Conservation (phyloP, 2,113 vertebrate genomes). For the Marcusenius ussheri region DNA sequence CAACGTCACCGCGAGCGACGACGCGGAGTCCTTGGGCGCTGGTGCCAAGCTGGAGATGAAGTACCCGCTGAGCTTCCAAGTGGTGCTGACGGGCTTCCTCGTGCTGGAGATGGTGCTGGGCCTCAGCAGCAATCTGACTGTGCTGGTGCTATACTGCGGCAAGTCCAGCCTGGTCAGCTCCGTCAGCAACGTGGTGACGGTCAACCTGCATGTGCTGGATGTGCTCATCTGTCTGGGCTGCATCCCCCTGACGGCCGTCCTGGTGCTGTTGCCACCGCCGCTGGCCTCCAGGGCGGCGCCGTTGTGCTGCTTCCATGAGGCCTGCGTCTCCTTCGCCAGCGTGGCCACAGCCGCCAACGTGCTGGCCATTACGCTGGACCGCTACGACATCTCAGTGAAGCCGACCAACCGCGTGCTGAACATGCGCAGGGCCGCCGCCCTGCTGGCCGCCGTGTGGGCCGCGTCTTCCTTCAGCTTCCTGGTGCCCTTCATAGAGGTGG, state of each 20-base stretch:
- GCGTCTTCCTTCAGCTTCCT: constrained; percentile 86
- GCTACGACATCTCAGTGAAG: constrained; percentile 92
- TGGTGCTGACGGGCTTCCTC: constrained; percentile 84
- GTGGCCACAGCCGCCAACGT: constrained; percentile 90
- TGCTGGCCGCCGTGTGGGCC: constrained; percentile 86
- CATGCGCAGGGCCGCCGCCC: constrained; percentile 76
- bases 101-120: constrained; percentile 90
- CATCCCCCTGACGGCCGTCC: constrained; percentile 85
- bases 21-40: constrained; percentile 60
- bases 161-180: constrained; percentile 97
- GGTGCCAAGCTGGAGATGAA: constrained; percentile 66
- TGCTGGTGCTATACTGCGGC: constrained; percentile 90
- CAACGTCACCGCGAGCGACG: constrained; percentile 81
- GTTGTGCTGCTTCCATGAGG: constrained; percentile 91
- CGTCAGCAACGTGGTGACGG: constrained; percentile 94
- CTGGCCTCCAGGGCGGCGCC: constrained; percentile 67
- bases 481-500: constrained; percentile 90
- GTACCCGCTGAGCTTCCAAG: constrained; percentile 82
- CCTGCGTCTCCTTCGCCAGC: constrained; percentile 86
- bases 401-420: constrained; percentile 89
- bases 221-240: constrained; percentile 92
- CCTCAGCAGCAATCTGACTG: constrained; percentile 91
- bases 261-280: constrained; percentile 79
- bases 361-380: constrained; percentile 88
- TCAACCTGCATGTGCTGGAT: constrained; percentile 95